Percentiles rank a stretch among this genome's conserved stretches.
Evolutionary conservation across 2,113 vertebrate species (phyloP).

Genomic region (Podilymbus podiceps): DNA sequence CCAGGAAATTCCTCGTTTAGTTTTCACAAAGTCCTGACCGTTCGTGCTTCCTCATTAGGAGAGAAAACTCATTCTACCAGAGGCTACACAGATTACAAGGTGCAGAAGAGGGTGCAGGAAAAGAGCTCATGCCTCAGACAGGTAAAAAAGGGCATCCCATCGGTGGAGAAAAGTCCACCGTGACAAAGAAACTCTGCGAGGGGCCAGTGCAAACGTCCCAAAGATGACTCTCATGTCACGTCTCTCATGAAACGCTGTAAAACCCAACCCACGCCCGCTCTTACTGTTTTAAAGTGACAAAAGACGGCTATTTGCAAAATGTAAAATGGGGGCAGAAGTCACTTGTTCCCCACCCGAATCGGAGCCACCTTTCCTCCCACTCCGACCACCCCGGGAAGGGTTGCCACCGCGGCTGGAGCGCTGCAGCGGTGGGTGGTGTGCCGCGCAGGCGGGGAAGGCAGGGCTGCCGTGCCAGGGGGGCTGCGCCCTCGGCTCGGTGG

Average conservation of each 20-base stretch:
- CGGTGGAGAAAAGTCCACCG: not conserved
- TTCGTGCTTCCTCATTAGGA: slow-evolving; percentile 10
- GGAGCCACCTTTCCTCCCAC: not conserved
- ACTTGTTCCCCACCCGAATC: not conserved
- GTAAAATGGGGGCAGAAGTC: not conserved
- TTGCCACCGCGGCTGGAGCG: not conserved
- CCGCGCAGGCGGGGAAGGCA: not conserved
- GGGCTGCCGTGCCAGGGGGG: not conserved
- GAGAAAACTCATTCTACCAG: not conserved
- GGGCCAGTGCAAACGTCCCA: not conserved
- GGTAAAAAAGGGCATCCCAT: not conserved
- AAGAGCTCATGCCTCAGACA: not conserved
- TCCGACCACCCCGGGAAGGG: fast-evolving
- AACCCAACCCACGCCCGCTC: not conserved
- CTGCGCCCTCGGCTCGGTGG: fast-evolving
- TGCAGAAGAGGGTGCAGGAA: not conserved
- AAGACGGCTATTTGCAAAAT: not conserved
- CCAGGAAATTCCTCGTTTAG: slow-evolving; percentile 39
- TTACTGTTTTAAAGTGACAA: not conserved
- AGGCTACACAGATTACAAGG: not conserved
- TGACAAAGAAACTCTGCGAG: not conserved
- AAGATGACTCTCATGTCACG: fast-evolving
- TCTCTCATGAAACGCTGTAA: not conserved
- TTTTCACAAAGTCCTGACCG: not conserved
- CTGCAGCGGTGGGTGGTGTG: fast-evolving